Evolutionary conservation across 2,113 vertebrate species (phyloP), one percentile per base, ranked within the genome.

Genomic region (Periophthalmus modestus): DNA sequence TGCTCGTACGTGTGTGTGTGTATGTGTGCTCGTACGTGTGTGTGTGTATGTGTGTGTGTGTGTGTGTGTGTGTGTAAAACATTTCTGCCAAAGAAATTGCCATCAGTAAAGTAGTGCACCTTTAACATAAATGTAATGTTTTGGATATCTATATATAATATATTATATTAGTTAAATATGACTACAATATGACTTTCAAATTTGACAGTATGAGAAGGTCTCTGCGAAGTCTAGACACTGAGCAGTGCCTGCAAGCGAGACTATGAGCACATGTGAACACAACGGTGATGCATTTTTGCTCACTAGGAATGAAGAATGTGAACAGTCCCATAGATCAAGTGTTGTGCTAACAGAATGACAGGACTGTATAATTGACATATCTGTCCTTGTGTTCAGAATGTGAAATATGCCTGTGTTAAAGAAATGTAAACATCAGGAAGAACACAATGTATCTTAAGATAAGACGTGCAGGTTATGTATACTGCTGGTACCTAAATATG

Each of bases 381-480:
- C 15, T 65, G 14, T 65, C 47, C 47, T 68, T 1, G 28, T 59
- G 11, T 24, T 63, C 5, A n/a, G 46, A 73, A 68, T 61, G 39
- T 15, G 66, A 39, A 18, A 9, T n/a, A 24, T 33, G 66, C 39
- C 19, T 0, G 21, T 1, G n/a, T 50, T 47, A 36, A 65, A 36
- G 43, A 13, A 61, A 16, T 23, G 54, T 33, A 3, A 75, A 62
- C 63, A 43, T 1, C 34, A 46, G 39, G 28, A 46, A 66, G 62
- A 65, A 65, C 62, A 43, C 16, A 39, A 43, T 65, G 34, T 43
- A 21, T n/a, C 62, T n/a, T 12, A 34, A 39, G 62, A 65, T 65
- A 65, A 65, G 18, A 3, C 62, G 12, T 47, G 39, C 24, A 28
- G 21, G 19, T n/a, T 6, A n/a, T 5, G 13, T 23, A 28, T 43